Evolutionary conservation across 1,140 invertebrate genomes (phyloP), one percentile per base, ranked within the genome.

Genomic region (Tetramorium parvispinum): DNA sequence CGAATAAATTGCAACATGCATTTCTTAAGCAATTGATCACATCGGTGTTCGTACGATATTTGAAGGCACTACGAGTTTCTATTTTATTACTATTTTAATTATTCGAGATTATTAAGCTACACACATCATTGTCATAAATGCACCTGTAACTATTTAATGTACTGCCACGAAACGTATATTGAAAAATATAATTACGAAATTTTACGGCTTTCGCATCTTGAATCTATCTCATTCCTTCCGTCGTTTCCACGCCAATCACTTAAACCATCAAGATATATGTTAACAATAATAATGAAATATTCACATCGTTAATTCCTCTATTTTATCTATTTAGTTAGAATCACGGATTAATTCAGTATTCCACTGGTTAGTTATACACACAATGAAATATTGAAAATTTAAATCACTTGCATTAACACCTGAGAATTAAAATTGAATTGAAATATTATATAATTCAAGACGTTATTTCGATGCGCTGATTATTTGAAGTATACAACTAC

Each of bases 171-270:
- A 83, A 43, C 53, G 71, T 73, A 73, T 73, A 83, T 73, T 73
- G 13, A 32, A 59, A 83, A 83, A 83, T 73, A 83, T 83, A 83
- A 83, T 73, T 83, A 70, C 8, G 8, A 73, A 73, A 73, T 83
- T 73, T 73, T 53, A 82, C 5, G 18, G 43, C 24, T 24, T 24
- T 0, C 13, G 13, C 49, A 55, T 61, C 0, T 81, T n/a, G 13
- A 49, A 24, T 53, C 27, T 40, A 37, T 32, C 51, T 78, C 3
- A 55, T 37, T 57, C 46, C 53, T 24, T 40, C 18, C n/a, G 1
- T 40, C 70, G 24, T 75, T 57, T 21, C 32, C 32, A 57, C 6
- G 1, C 18, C 57, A 40, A 57, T 71, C 10, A n/a, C 4, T 10
- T 40, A 24, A 57, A 40, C 13, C 5, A 73, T 37, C 18, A 27